phyloP scores from a whole-genome alignment of 2,888 invertebrate genomes.

The Cephus nigrinus region DNA sequence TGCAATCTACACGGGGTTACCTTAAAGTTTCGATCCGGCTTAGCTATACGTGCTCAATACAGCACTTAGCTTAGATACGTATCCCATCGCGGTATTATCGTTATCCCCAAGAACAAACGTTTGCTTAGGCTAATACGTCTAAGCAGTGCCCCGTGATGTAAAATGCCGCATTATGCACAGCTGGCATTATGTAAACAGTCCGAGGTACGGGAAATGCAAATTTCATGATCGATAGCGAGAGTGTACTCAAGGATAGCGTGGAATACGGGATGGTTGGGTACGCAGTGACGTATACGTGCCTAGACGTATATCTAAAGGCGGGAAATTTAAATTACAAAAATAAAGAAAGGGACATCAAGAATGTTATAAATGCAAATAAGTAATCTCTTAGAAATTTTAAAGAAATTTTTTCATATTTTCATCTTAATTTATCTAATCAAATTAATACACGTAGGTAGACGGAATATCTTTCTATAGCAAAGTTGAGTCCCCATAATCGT shows the following conservation, averaged over 20 bases:
- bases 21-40: neutral
- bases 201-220: conserved; percentile 29
- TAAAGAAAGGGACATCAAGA: neutral
- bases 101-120: conserved; percentile 4
- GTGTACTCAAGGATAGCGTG: neutral
- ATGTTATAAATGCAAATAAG: neutral
- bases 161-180: conserved; percentile 23
- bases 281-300: neutral
- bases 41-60: neutral
- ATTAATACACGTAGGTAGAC: neutral
- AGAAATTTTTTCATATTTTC: neutral
- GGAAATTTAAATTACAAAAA: neutral
- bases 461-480: neutral
- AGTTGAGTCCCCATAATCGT: neutral
- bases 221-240: conserved; percentile 23
- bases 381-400: neutral
- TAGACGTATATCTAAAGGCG: neutral
- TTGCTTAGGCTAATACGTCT: conserved; percentile 4
- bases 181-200: conserved; percentile 32
- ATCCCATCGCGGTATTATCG: neutral
- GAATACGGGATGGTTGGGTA: neutral
- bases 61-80: neutral
- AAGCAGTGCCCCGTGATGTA: conserved; percentile 2
- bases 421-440: neutral
- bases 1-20: neutral